Base-by-base conservation (phyloP, 2,797 vertebrate species). In the Rhadinocentrus ornatus region DNA sequence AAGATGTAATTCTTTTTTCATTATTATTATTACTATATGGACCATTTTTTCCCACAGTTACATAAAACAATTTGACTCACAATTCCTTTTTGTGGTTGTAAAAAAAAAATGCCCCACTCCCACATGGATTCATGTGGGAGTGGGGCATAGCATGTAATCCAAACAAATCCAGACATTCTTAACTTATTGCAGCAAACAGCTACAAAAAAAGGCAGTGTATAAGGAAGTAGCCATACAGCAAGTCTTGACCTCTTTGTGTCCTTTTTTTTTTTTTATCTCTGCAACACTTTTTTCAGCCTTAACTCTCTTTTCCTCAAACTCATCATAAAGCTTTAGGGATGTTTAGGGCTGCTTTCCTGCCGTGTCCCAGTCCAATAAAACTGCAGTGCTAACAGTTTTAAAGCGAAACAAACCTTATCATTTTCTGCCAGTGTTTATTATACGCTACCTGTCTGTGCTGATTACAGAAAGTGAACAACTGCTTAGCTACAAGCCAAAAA, bases 331-430 rank as follows among this genome's bases (percentile, higher is more conserved):
- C 73, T 73, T 57, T 26, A n/a, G 75, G 50, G 71, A 62, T 48
- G 13, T 81, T 77, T 54, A 74, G 62, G 11, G 63, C 54, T 50
- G 62, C 75, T 61, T 67, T 71, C 56, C 63, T 62, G 62, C 71
- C 56, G 0, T 18, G 71, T 62, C 50, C 58, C 10, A 22, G 52
- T 69, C 39, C 69, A 37, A 79, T 69, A 69, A 88, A 90, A 69
- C 61, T 71, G 72, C 72, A 73, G 73, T 7, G 18, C 65, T 68
- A 71, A 78, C 79, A 81, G 66, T 77, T 88, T 82, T 60, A 76
- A 67, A 59, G 58, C 20, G 26, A 74, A 62, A 80, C 72, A 75
- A 79, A 69, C 74, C 81, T 84, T 80, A 88, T 86, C 84, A 32
- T 84, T 62, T 75, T 61, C 62, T 7, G 13, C 66, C 84, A 82